phyloP scores from a whole-genome alignment of 2,797 vertebrate genomes.

The Sylvia borin region DNA sequence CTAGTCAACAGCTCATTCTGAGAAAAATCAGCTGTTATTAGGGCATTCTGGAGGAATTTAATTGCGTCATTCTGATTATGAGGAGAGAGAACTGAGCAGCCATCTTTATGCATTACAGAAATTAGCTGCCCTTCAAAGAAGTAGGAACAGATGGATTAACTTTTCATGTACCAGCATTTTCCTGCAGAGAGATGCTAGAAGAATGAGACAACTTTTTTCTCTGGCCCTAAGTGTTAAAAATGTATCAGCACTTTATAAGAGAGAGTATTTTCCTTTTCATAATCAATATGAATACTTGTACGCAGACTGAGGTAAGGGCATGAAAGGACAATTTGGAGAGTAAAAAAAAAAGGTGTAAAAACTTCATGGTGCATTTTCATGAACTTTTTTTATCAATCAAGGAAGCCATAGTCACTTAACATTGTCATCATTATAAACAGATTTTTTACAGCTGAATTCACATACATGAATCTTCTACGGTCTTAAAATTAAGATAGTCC shows the following conservation, averaged over 20 bases:
- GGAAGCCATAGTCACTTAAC: not conserved
- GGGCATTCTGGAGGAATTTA: not conserved
- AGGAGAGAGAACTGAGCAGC: not conserved
- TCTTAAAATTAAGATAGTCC: not conserved
- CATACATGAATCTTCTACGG: not conserved
- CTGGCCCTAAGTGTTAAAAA: not conserved
- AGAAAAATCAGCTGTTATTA: not conserved
- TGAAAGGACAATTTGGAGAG: not conserved
- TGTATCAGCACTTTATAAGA: rapidly evolving
- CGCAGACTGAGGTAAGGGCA: not conserved
- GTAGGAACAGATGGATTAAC: not conserved
- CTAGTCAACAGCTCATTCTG: not conserved
- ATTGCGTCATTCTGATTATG: not conserved
- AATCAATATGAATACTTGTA: not conserved
- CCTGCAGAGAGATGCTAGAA: not conserved
- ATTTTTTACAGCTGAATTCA: not conserved
- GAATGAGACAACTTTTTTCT: not conserved
- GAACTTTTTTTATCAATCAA: not conserved
- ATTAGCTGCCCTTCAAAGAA: not conserved
- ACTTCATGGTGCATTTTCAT: not conserved
- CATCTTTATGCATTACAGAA: not conserved
- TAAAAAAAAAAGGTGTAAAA: not conserved
- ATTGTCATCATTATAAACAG: not conserved
- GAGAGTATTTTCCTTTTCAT: not conserved
- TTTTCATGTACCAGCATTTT: not conserved